Evolutionary conservation across 2,797 vertebrate species (phyloP), one percentile per base, ranked within the genome.

Genomic region (Phataginus tricuspis): DNA sequence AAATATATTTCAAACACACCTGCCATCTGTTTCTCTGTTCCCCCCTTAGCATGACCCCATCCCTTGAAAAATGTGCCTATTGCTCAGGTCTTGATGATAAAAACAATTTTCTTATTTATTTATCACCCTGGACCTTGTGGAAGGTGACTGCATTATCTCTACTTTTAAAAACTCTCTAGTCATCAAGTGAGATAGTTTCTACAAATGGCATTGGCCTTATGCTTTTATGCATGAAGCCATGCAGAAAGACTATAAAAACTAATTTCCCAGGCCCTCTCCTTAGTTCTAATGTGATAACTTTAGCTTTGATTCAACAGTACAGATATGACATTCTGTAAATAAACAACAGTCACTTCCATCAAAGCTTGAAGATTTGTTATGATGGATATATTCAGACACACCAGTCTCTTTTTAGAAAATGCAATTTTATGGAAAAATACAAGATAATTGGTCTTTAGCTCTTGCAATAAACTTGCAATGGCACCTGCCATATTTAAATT

Each of bases 401-500:
- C 96, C 21, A 9, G 89, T 77, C 92, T 90, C 93, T 94, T 97
- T 97, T 97, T 93, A 96, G 96, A 97, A 96, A 94, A 97, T n/a
- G 93, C 86, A 97, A 96, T 97, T 97, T 97, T 96, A 97, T 92
- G 93, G 90, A 90, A 96, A 98, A 96, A 97, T 77, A 39, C 94
- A 91, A 95, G 97, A 94, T 97, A 96, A 96, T 98, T 97, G 95
- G 96, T 95, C 97, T 97, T 97, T 93, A 97, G 88, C 90, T 96
- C 90, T 91, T 95, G 91, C 96, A 95, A 84, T 97, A 97, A 96
- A 97, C 97, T 97, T 82, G 94, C 39, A 93, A 95, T 94, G 96
- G 94, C 98, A 97, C 96, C 86, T 96, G 96, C 97, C 95, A 95
- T 96, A 96, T 97, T 97, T 97, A 96, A 97, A 97, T 97, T 97